Base-by-base conservation (phyloP, 2,797 vertebrate species). In the Gorsachius magnificus region DNA sequence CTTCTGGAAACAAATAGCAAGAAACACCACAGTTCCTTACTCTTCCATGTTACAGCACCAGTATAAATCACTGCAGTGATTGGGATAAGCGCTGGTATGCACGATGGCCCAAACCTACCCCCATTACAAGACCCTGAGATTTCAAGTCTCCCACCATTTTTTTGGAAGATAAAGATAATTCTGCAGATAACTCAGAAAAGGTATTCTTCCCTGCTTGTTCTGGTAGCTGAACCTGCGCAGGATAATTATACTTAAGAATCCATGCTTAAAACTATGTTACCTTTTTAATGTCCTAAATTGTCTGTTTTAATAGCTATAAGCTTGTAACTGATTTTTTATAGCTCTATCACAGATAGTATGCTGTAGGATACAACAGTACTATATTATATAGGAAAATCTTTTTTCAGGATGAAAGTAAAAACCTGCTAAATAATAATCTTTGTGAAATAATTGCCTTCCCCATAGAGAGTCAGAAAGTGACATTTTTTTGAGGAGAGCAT, bases 231-330 rank as follows among this genome's bases (percentile, higher is more conserved):
- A 82, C 38, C 15, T 26, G 28, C 0, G 0, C 0, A 0, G 65
- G 74, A 16, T 91, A 66, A 77, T 90, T 74, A 56, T 43, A 53
- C 19, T 54, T 71, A 45, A 24, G 70, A 85, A 80, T 77, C 19
- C 21, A 4, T 2, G 3, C 0, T 0, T 83, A 29, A 86, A 87
- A 38, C 4, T 11, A 2, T 13, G 70, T 35, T 69, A 38, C 38
- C 28, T 70, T 82, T 79, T 69, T 45, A 71, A 54, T 54, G 75
- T 65, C 46, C 78, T 69, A n/a, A 83, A 91, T 58, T 45, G 60
- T 29, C 43, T 69, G 29, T 7, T 82, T 83, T 83, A 80, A 61
- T 57, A 38, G 45, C n/a, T 8, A 11, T 38, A 28, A 82, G 31
- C 28, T 51, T 54, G 13, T 80, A 68, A 53, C 2, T 60, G 36